Base-by-base conservation (phyloP, 2,888 invertebrate genomes). In the Frankliniella intonsa region DNA sequence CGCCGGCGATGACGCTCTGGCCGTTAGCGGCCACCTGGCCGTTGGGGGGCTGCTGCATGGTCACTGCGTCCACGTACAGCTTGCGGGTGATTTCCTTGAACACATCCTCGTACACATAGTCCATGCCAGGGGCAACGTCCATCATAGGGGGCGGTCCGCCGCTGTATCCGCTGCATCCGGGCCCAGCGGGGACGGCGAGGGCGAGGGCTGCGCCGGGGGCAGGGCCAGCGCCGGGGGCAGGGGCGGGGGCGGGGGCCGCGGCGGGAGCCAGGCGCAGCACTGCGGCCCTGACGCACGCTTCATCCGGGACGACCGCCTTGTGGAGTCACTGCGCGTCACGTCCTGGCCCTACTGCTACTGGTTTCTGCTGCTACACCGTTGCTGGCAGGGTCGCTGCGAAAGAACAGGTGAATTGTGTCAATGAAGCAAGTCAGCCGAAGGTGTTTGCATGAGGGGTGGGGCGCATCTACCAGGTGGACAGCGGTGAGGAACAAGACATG, bases 61-160 rank as follows among this genome's bases (percentile, higher is more conserved):
- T 19, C 22, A 69, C 22, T 22, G 69, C 81, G 17, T 83, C 84
- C 76, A 96, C 95, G 89, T 96, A 96, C 85, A 96, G 90, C 90
- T 96, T 96, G 88, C 95, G 92, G 84, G 96, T 96, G 87, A 96
- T 96, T 91, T 96, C 96, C 89, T 96, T 96, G 88, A 94, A 94
- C 93, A 94, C 94, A 87, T 94, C 94, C 89, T 95, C 94, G 90
- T 94, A 92, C n/a, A 22, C 69, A 87, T 90, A 91, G 88, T 92
- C 92, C 89, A 92, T 90, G 86, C 91, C 90, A 86, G 91, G 90
- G 85, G 91, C 88, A 89, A 85, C 84, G 81, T 85, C 84, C 82
- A 83, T 84, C 85, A 85, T 84, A 81, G 82, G 84, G 80, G 80
- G 82, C 80, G 82, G 82, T 51, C 50, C 80, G 11, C 62, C 80